Evolutionary conservation across 2,797 vertebrate genomes (phyloP), one percentile per base, ranked within the genome.

Genomic region (Melanotaenia parkinsoni): DNA sequence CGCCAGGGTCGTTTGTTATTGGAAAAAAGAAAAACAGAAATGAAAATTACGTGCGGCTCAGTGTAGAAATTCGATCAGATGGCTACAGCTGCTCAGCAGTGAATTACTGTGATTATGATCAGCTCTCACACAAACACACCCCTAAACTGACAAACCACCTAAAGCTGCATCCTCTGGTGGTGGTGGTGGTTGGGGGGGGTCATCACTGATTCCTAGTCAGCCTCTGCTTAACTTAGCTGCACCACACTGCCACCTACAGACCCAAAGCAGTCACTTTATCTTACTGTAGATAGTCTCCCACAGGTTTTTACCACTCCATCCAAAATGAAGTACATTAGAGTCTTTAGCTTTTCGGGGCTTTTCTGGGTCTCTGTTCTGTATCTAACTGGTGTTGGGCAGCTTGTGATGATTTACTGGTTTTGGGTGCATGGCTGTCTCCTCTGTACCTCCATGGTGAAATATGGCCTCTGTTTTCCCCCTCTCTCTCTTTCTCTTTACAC

Each of bases 181-280:
- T 18, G 3, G 13, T 12, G 13, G 11, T 45, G 51, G 22, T 22
- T 8, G 3, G 50, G n/a, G 22, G 16, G 50, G 20, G 50, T 62
- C 60, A 9, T 26, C 26, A 66, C 20, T 68, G 35, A 58, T 54
- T 62, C 24, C 9, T 9, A 33, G 33, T 70, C 38, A 0, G 22
- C 20, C 18, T 43, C 22, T 8, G 57, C 33, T 47, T 12, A 59
- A 45, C 61, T 68, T n/a, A 60, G 3, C 70, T 84, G 66, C 70
- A 45, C 81, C 76, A 82, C 72, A 76, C 70, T 86, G 86, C 86
- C 89, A 71, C 85, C 88, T 90, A 67, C 76, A 86, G 87, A 67
- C 61, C 5, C 0, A 16, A 14, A 7, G 14, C 50, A 3, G 69
- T 18, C 22, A 10, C 67, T 33, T 43, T 1, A 16, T 16, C 11